Evolutionary conservation across 2,113 vertebrate species (phyloP), one percentile per base, ranked within the genome.

Genomic region (Abramis brama): DNA sequence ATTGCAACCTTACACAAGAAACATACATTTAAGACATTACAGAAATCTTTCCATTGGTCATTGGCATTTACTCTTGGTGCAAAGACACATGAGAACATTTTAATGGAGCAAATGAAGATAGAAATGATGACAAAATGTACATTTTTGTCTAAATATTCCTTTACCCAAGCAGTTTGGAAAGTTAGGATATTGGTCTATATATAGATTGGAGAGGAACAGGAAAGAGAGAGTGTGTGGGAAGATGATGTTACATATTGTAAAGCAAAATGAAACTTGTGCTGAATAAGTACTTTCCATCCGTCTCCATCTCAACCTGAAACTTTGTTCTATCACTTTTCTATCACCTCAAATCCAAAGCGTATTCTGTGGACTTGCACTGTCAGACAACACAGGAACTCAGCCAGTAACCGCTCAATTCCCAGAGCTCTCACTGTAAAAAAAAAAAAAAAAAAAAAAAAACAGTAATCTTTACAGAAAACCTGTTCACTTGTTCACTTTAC

Each of bases 291-390:
- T 88, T 74, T 78, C 62, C 17, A 71, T 59, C 60, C 70, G 57
- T 45, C 33, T 87, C 15, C n/a, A 45, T 77, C 64, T 81, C 70
- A 78, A 71, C 75, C 50, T 86, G 39, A 82, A 84, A 50, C 68
- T 80, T 30, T 79, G 66, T 33, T 82, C 79, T 71, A 71, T 76
- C 81, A 79, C 62, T 78, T 80, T 77, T 79, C 43, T 71, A 27
- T 27, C 27, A 27, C n/a, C 55, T 76, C 83, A 71, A 78, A 88
- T 21, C 39, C 81, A 50, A 13, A 71, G 71, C 17, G 7, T 15
- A 71, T 85, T 57, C 66, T 83, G 75, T 70, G 21, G 84, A 79
- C 39, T 82, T 55, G 59, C 70, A 68, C 60, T 85, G 71, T 82
- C 73, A 83, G 59, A 82, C 74, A 77, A 76, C 70, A 71, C 36